Evolutionary conservation across 2,888 invertebrate genomes (phyloP), one percentile per base, ranked within the genome.

Genomic region (Mesorhabditis sp.): DNA sequence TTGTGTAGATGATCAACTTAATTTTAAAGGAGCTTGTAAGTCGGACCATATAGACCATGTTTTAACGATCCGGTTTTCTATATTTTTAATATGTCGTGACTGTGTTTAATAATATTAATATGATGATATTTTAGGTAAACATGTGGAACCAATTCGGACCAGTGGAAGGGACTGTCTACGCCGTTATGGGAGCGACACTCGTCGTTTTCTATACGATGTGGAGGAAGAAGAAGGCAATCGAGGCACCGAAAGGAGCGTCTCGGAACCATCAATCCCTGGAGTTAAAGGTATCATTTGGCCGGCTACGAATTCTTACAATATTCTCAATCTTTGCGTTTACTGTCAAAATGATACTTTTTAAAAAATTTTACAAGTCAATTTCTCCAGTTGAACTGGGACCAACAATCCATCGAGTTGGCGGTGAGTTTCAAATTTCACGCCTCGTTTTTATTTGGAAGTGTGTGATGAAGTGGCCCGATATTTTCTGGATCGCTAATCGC

Each of bases 141-240:
- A 50, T 50, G 58, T 50, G 58, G 58, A n/a, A 50, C n/a, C 58
- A 50, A 50, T 50, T 50, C 58, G 58, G 58, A 10, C 58, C 58
- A 2, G 10, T 50, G 2, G 7, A 10, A n/a, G 58, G 58, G 10
- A 50, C 58, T 10, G n/a, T 50, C n/a, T 50, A 50, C n/a, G 58
- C 58, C 7, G 58, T 50, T 2, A 50, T 50, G 10, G 58, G 58
- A 10, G 58, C 58, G 10, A 13, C 58, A n/a, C 58, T 50, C n/a
- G 7, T 50, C 58, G 58, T 50, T n/a, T 50, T 50, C 58, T 50
- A 13, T 50, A 13, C 58, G n/a, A n/a, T 50, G 58, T 50, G 58
- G 58, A 10, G 58, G 58, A 10, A n/a, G n/a, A 50, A n/a, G 58
- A 50, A 50, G n/a, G 58, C 58, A n/a, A 50, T 50, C 58, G 58